These are phyloP conservation scores for Sinocyclocheilus rhinocerous DNA, from an alignment of 2,113 vertebrate species.

Conservation along the genomic window DNA sequence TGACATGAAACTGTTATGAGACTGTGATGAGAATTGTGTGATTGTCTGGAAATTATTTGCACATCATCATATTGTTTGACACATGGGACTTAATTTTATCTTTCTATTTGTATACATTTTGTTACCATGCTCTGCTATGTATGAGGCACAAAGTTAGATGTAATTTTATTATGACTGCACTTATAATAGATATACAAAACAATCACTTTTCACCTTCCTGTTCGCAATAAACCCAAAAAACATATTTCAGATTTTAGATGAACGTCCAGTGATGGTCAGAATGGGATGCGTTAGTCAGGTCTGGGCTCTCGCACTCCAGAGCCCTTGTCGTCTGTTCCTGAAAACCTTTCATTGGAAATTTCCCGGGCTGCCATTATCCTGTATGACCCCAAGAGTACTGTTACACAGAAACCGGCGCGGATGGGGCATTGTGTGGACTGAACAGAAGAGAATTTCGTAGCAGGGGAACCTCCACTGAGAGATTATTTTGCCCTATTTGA, in stretches of 20 bases:
- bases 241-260: constrained; percentile 51
- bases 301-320: background rate
- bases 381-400: constrained; percentile 18
- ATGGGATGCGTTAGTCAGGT: background rate
- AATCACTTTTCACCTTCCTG: constrained; percentile 19
- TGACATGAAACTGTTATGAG: constrained; percentile 39
- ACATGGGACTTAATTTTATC: constrained; percentile 9
- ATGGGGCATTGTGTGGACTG: background rate
- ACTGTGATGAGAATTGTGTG: constrained; percentile 38
- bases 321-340: background rate
- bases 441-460: constrained; percentile 15
- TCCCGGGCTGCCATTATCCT: background rate
- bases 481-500: constrained; percentile 31
- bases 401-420: background rate
- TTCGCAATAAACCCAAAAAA: background rate
- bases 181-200: constrained; percentile 40
- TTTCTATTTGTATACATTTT: constrained; percentile 40
- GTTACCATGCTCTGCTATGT: constrained; percentile 11
- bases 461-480: background rate
- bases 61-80: constrained; percentile 36
- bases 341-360: constrained; percentile 15
- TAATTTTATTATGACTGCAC: constrained; percentile 8
- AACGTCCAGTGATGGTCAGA: constrained; percentile 54
- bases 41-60: constrained; percentile 38
- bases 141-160: constrained; percentile 37